phyloP scores from a whole-genome alignment of 92 coral and sea anemone species.

The Palythoa caribaeorum region DNA sequence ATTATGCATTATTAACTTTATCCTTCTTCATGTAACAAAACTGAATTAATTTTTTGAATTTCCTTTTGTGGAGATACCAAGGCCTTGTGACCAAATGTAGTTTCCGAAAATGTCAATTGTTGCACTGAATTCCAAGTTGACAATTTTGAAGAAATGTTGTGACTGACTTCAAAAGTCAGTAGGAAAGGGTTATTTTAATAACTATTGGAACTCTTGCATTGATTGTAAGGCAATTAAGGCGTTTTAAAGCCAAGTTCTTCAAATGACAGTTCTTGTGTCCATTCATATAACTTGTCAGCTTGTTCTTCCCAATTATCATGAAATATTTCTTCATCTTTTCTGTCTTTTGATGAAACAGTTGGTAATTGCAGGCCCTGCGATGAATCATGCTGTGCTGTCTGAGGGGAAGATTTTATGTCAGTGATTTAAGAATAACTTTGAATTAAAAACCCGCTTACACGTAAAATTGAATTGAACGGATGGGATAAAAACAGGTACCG shows the following conservation, averaged over 20 bases:
- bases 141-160: too few relatives aligned
- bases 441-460: neutral
- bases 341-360: neutral
- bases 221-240: conserved; percentile 20
- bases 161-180: too few relatives aligned
- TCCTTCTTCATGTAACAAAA: too few relatives aligned
- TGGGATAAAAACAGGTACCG: too few relatives aligned
- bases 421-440: neutral
- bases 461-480: neutral
- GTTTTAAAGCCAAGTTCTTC: conserved; percentile 83
- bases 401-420: neutral
- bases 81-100: too few relatives aligned
- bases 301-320: conserved; percentile 94
- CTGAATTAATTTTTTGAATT: too few relatives aligned
- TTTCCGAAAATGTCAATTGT: too few relatives aligned
- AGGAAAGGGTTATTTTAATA: neutral
- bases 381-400: conserved; percentile 34
- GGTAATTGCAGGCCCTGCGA: conserved; percentile 23
- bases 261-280: conserved; percentile 93
- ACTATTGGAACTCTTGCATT: neutral
- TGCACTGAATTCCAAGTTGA: too few relatives aligned
- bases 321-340: conserved; percentile 72
- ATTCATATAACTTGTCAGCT: conserved; percentile 95
- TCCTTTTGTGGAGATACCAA: too few relatives aligned
- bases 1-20: too few relatives aligned